phyloP scores from a whole-genome alignment of 2,888 invertebrate genomes.

The Pilophorus perplexus region DNA sequence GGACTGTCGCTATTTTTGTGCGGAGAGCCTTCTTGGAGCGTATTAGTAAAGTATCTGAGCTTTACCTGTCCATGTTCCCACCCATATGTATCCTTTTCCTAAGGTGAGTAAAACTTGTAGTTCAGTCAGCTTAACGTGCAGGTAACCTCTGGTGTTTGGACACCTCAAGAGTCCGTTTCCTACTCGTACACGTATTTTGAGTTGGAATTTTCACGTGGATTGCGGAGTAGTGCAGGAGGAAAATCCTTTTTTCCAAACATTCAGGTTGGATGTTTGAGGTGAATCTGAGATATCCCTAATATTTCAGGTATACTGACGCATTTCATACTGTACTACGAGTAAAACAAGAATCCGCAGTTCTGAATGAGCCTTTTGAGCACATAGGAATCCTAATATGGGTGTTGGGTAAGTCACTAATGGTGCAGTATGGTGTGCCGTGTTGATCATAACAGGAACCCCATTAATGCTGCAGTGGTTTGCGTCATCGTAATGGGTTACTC shows the following conservation, averaged over 20 bases:
- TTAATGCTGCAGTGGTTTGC: neutral
- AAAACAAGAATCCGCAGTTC: neutral
- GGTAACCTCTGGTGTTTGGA: too few relatives aligned
- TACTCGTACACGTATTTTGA: too few relatives aligned
- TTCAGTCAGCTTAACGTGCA: too few relatives aligned
- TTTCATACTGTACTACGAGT: neutral
- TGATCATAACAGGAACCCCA: neutral
- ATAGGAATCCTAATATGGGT: neutral
- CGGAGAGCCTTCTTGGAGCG: neutral
- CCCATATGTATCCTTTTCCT: neutral
- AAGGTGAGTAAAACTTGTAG: slow-evolving; percentile 1
- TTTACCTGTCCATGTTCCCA: neutral
- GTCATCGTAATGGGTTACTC: neutral
- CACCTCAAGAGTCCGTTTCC: too few relatives aligned
- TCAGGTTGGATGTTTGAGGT: too few relatives aligned
- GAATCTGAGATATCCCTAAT: too few relatives aligned
- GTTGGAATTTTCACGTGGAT: too few relatives aligned
- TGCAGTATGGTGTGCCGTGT: neutral
- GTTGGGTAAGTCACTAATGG: neutral
- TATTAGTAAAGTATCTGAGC: neutral
- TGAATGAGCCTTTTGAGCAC: neutral
- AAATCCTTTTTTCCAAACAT: too few relatives aligned
- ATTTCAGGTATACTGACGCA: neutral
- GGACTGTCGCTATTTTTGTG: neutral
- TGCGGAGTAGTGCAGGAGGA: too few relatives aligned